These are phyloP conservation scores for Prionace glauca DNA, from an alignment of 2,797 vertebrate genomes.

Conservation along the genomic window DNA sequence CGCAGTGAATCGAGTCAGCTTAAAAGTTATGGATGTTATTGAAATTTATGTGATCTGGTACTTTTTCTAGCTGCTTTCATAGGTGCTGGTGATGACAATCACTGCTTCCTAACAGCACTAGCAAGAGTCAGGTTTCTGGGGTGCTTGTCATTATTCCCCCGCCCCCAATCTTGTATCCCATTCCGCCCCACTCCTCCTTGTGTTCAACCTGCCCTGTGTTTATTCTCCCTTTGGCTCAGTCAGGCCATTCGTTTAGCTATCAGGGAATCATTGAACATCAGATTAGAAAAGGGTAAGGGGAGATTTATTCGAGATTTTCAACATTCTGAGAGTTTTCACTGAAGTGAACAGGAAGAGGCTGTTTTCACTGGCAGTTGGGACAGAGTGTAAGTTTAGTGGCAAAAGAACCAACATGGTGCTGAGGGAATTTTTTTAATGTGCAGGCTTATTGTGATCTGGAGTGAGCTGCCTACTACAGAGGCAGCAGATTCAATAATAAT, in stretches of 20 bases:
- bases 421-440: too few species aligned
- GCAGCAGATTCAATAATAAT: too few species aligned
- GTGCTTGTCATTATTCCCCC: neutral
- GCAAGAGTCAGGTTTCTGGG: neutral
- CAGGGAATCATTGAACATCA: neutral
- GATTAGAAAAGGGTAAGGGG: neutral
- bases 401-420: neutral
- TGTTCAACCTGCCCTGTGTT: neutral
- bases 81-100: too few species aligned
- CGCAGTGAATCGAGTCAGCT: neutral
- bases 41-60: neutral
- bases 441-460: neutral
- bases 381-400: neutral
- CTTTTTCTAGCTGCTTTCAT: neutral
- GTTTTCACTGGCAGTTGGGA: neutral
- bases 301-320: neutral
- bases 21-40: neutral
- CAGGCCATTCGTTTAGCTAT: neutral
- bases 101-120: neutral
- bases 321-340: neutral
- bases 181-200: neutral
- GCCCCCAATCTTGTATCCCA: too few species aligned
- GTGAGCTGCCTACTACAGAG: neutral
- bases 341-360: neutral
- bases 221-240: neutral